phyloP scores from a whole-genome alignment of 1,140 invertebrate genomes.

The Drosophila repletoides region DNA sequence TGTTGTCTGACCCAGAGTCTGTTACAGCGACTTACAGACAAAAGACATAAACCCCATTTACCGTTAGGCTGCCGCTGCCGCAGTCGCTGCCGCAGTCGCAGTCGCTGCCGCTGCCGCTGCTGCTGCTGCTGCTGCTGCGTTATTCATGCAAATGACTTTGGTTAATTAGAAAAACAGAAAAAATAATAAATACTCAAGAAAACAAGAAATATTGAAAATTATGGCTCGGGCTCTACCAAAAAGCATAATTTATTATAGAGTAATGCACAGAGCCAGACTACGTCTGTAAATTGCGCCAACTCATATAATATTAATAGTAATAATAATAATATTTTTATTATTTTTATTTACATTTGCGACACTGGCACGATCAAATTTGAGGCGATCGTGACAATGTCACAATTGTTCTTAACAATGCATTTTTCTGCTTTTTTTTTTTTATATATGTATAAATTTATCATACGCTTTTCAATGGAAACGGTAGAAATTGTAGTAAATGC shows the following conservation, averaged over 20 bases:
- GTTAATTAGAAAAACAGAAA: slow-evolving; percentile 62
- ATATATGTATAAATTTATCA: slow-evolving; percentile 28
- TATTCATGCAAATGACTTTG: slow-evolving; percentile 78
- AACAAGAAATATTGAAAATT: slow-evolving; percentile 29
- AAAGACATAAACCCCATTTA: slow-evolving; percentile 69
- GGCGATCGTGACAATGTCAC: slow-evolving; percentile 42
- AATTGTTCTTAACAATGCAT: too few relatives aligned
- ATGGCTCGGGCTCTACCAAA: slow-evolving; percentile 17
- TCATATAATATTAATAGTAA: slow-evolving; percentile 15
- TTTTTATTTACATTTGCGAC: slow-evolving; percentile 17
- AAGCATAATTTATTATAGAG: slow-evolving; percentile 11
- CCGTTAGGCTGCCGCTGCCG: too few relatives aligned
- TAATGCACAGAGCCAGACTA: neutral
- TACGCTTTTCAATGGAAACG: slow-evolving; percentile 33
- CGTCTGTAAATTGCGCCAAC: slow-evolving; percentile 24
- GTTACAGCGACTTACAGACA: slow-evolving; percentile 46
- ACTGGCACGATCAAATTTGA: slow-evolving; percentile 32
- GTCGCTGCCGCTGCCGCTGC: too few relatives aligned
- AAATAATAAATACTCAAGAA: slow-evolving; percentile 18
- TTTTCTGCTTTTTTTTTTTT: too few relatives aligned
- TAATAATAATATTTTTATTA: slow-evolving; percentile 22
- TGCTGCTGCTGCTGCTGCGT: too few relatives aligned
- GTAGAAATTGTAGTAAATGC: too few relatives aligned
- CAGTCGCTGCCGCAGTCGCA: too few relatives aligned
- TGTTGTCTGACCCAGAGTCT: slow-evolving; percentile 17